Evolutionary conservation across 1,140 invertebrate genomes (phyloP), one percentile per base, ranked within the genome.

Genomic region (Heliothis subflexa): DNA sequence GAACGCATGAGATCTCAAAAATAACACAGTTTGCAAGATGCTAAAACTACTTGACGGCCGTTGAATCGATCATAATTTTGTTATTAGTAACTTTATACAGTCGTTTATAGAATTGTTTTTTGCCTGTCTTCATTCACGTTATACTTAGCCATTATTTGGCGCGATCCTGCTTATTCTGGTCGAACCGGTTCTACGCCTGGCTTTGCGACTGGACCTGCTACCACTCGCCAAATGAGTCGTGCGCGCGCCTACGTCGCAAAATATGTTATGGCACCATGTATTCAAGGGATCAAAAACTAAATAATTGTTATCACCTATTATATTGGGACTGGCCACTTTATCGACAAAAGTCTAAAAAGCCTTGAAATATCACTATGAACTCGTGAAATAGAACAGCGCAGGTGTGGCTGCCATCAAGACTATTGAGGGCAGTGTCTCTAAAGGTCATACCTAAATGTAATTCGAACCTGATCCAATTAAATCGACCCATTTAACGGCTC

Each of bases 151-250:
- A 91, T 90, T 90, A 90, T 91, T 88, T 89, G 81, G 86, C 83
- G 88, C 82, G 85, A 86, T 88, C 86, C 87, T 81, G 85, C 80
- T 87, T 88, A 87, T 91, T 92, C 91, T 94, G 86, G 92, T 94
- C 87, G 87, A 88, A 94, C 92, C 92, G 92, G 92, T 94, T 93
- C 75, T 76, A 79, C 80, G 88, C 83, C 87, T 81, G 86, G 90
- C 86, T 87, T 88, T 86, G 89, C 88, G 88, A 91, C 88, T 91
- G 91, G 92, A 92, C 92, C 91, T 91, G 92, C 91, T 88, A 89
- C 89, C 88, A 81, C 82, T 88, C 86, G 89, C 90, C 91, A 92
- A 93, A 92, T 91, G 89, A 91, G 88, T 55, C 77, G 73, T 79
- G 87, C 85, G 85, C 85, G 85, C 86, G 87, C 85, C 86, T 88